Percentiles rank a stretch among this genome's conserved stretches.
Conservation (phyloP, 1,140 invertebrate species). For the Cydia pomonella region DNA sequence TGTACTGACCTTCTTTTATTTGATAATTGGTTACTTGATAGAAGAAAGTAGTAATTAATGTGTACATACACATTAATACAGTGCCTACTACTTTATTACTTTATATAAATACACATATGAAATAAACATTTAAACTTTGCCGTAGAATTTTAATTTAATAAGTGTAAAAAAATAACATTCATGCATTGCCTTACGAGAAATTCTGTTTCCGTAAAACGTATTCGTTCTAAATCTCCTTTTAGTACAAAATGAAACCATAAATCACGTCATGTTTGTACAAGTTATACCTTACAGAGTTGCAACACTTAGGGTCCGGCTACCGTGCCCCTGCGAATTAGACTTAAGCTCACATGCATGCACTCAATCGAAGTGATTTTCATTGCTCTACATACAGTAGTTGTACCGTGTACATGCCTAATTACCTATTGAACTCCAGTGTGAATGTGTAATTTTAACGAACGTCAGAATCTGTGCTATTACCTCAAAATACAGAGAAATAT, state of each 20-base stretch:
- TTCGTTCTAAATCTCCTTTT: slow-evolving; percentile 14
- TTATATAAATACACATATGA: no score
- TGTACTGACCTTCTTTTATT: not conserved
- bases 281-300: slow-evolving; percentile 17
- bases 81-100: no score
- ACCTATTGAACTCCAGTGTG: not conserved
- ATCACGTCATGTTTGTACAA: slow-evolving; percentile 10
- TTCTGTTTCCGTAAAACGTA: not conserved
- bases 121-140: not conserved
- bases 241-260: slow-evolving; percentile 23
- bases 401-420: not conserved
- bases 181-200: not conserved
- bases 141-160: not conserved
- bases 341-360: slow-evolving; percentile 15
- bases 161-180: not conserved
- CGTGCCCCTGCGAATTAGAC: slow-evolving; percentile 29
- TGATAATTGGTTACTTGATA: not conserved
- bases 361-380: slow-evolving; percentile 6
- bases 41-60: not conserved
- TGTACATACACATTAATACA: no score
- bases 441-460: not conserved
- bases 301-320: slow-evolving; percentile 8
- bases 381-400: not conserved
- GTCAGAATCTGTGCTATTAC: not conserved
- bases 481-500: no score